Evolutionary conservation across 2,888 invertebrate genomes (phyloP), one percentile per base, ranked within the genome.

Genomic region (Orthosia gracilis): DNA sequence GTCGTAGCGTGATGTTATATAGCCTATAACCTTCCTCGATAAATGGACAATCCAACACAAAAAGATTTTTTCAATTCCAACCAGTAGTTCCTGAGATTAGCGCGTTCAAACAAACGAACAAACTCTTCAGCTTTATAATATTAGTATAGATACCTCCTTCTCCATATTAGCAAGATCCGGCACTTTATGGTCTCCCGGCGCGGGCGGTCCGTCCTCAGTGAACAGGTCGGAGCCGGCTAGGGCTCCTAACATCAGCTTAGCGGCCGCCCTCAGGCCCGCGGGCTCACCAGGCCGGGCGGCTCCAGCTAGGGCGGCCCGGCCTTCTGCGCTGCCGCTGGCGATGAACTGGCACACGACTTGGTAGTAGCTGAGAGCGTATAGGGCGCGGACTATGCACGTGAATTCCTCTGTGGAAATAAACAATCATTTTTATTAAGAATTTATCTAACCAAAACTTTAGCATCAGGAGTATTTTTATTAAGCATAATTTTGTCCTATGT

Each of bases 351-450:
- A 97, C 82, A 99, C 97, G 64, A 98, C 98, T 97, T 99, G 99
- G 93, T 99, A 98, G 96, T 98, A 99, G 78, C 98, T 97, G 81
- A 99, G 97, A 93, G 99, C 98, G 97, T 98, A 99, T 83, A 99
- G 97, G 83, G 98, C 98, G 92, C 98, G 98, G 3, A 99, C 98
- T 89, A 99, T 97, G 91, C 98, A 98, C 1, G 98, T 98, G 95
- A 98, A 99, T 92, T 99, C 99, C 68, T 98, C 99, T 99, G 97
- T 3, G 21, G 76, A 52, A 31, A 0, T 4, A 15, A 69, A 57
- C 7, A 31, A 31, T 31, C n/a, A 40, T 4, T 4, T 4, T 1
- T 9, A 9, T 4, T 1, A 7, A 40, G 7, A 40, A 40, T 40
- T 7, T 40, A 40, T 40, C 9, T 9, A 40, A 40, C 9, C 9